Base-by-base conservation (phyloP, 53 echinoderm and acorn worm species). In the Holothuria scabra region DNA sequence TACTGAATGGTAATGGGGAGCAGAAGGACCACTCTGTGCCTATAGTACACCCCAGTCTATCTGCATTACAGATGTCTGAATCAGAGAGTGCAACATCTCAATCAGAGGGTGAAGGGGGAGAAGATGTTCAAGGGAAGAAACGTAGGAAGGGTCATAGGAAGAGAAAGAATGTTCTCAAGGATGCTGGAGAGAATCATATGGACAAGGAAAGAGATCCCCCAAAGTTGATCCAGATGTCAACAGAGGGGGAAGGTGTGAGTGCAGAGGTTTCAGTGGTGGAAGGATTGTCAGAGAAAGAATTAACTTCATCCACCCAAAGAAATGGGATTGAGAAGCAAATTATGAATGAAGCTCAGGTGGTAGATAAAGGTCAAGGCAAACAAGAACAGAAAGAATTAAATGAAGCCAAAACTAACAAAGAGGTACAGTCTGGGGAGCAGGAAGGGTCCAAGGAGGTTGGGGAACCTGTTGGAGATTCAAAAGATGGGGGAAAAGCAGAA, bases 81-180 rank as follows among this genome's bases (percentile, higher is more conserved):
- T 81, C 82, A 12, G 82, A 81, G 82, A 63, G 82, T 64, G 64
- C 62, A 14, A 79, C 82, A n/a, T 81, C 82, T n/a, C 82, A 81
- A 28, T 81, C 82, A 21, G 82, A 81, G 46, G 46, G 49, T 2
- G 82, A 81, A 81, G 82, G 82, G 56, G 57, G 78, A 14, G 82
- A 59, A 37, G 65, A 63, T 4, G 30, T 22, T 0, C 31, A 56
- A 20, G 60, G 62, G 65, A 63, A 62, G 64, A 61, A 64, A 37
- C 38, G 22, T 12, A 61, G 64, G 25, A 64, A 48, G 23, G 64
- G 62, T 33, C 62, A 49, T 44, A 81, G 62, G 44, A 81, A 48
- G 48, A 62, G 62, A 25, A 81, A 63, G 62, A 61, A 20, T 64
- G 12, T 21, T 2, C 11, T 28, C 28, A 64, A 64, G 13, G 65